Conservation (phyloP, 2,113 vertebrate genomes). For the Indicator indicator region DNA sequence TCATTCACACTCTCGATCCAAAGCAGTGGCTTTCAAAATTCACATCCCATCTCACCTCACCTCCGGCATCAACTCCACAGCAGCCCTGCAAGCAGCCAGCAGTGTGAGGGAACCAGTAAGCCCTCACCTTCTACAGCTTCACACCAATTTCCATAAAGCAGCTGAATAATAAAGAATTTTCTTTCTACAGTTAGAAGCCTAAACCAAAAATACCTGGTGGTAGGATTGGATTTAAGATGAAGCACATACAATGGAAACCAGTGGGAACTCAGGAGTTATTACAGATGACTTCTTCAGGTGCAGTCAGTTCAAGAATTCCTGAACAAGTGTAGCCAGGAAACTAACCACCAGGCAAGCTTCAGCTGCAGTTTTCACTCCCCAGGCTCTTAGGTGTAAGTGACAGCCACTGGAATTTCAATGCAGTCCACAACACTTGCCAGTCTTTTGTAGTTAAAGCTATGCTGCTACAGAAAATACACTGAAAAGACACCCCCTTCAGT, state of each 20-base stretch:
- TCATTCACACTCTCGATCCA: neutral
- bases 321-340: neutral
- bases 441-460: neutral
- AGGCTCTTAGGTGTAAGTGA: neutral
- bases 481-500: neutral
- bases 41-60: rapidly evolving
- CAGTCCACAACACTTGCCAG: neutral
- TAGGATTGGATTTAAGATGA: neutral
- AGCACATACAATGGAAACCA: neutral
- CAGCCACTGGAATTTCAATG: neutral
- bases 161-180: neutral
- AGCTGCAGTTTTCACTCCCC: neutral
- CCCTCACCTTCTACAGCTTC: neutral
- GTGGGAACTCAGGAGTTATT: neutral
- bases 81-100: rapidly evolving
- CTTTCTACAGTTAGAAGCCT: neutral
- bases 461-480: neutral
- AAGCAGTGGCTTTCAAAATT: neutral
- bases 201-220: neutral
- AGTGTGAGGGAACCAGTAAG: neutral
- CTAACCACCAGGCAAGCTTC: neutral
- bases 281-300: neutral
- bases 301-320: neutral
- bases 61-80: neutral
- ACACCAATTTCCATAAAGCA: neutral